Conservation (phyloP, 2,797 vertebrate species). For the Atherinosoma microstoma region DNA sequence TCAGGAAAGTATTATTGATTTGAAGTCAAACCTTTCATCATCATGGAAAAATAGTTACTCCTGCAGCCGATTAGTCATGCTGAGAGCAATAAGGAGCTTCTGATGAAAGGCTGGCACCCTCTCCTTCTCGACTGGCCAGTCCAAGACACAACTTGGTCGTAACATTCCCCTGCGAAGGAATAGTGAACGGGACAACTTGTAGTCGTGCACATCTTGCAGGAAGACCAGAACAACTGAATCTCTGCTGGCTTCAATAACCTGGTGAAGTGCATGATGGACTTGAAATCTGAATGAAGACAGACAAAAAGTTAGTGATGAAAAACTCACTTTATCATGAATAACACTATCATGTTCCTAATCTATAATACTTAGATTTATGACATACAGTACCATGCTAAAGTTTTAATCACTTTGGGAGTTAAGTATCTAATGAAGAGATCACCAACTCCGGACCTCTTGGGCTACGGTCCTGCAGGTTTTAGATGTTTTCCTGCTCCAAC, state of each 20-base stretch:
- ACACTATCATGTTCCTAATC: not conserved
- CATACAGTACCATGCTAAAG: not conserved
- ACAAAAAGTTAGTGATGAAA: not conserved
- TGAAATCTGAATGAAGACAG: constrained; percentile 86
- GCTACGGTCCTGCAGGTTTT: too few relatives aligned
- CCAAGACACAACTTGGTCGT: constrained; percentile 87
- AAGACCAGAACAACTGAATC: constrained; percentile 94
- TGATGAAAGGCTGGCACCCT: constrained; percentile 88
- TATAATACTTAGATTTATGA: not conserved
- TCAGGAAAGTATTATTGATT: not conserved
- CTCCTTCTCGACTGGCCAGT: constrained; percentile 91
- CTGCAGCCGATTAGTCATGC: constrained; percentile 84
- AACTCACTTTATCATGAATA: not conserved
- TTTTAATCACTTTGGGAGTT: not conserved
- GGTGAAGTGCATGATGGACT: constrained; percentile 90
- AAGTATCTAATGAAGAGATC: not conserved
- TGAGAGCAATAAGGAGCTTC: constrained; percentile 89
- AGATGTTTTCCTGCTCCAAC: too few relatives aligned
- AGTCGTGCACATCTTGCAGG: constrained; percentile 92
- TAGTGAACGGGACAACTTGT: constrained; percentile 87
- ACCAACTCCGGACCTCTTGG: too few relatives aligned
- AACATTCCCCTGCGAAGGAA: constrained; percentile 93
- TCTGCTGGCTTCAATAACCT: constrained; percentile 91
- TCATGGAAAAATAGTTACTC: constrained; percentile 35
- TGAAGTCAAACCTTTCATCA: not conserved